Evolutionary conservation across 2,113 vertebrate species (phyloP).

Genomic region (Anseranas semipalmata): DNA sequence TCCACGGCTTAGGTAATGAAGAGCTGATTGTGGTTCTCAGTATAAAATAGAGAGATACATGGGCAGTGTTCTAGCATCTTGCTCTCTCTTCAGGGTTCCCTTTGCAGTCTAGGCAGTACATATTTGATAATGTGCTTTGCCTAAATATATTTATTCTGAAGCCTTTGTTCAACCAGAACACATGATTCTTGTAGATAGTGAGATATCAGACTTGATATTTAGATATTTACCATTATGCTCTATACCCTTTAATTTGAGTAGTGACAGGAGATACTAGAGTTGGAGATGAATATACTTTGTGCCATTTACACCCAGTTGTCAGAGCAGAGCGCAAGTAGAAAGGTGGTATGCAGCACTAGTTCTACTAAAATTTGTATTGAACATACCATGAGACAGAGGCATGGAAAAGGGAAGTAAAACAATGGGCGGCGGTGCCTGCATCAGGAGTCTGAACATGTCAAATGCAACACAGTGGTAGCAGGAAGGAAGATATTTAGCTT

Average conservation of each 20-base stretch:
- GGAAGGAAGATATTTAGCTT: background rate
- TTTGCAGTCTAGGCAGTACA: background rate
- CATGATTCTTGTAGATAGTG: background rate
- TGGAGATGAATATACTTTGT: background rate
- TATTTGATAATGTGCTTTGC: background rate
- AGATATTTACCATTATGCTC: background rate
- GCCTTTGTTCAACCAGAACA: background rate
- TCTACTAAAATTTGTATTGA: background rate
- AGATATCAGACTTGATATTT: background rate
- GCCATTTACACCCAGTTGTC: background rate
- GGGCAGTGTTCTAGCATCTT: background rate
- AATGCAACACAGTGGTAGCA: background rate
- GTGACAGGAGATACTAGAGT: background rate
- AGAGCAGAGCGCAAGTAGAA: background rate
- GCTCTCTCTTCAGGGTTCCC: background rate
- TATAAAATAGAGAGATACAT: background rate
- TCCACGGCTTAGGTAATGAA: constrained; percentile 91
- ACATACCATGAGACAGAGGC: background rate
- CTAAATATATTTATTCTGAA: background rate
- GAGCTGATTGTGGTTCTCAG: background rate
- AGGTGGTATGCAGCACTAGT: background rate
- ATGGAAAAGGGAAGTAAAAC: background rate
- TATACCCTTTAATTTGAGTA: background rate
- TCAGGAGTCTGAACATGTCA: background rate
- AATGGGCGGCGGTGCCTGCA: background rate